Evolutionary conservation across 2,888 invertebrate genomes (phyloP), one percentile per base, ranked within the genome.

Genomic region (Drosophila borealis): DNA sequence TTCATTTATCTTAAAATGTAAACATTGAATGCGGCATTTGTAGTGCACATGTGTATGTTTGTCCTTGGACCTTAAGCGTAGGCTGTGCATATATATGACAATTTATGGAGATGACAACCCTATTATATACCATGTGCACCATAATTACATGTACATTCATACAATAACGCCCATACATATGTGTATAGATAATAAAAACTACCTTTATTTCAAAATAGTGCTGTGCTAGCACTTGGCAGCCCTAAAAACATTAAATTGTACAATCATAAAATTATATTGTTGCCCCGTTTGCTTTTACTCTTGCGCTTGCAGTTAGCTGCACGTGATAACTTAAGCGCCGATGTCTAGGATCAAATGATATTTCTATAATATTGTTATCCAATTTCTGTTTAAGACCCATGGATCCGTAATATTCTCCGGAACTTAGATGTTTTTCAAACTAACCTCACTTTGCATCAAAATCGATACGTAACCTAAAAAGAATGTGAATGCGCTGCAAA

Each of bases 391-490:
- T 10, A 3, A 44, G n/a, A 17, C 34, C n/a, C 13, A 60, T 19
- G 42, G 51, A 66, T 65, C 59, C 10, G 19, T 45, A 44, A 51
- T 51, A 63, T 50, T 49, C 37, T n/a, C 39, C 17, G 50, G 37
- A 50, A 21, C 48, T 37, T 42, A 33, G 46, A 72, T 72, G 49
- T 70, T 70, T 65, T 69, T 78, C 72, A 63, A 80, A 66, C 54
- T 86, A 86, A 86, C 85, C 85, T 76, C 59, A 84, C 81, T 72
- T 69, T 62, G 63, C 49, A 75, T 64, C 77, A 88, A 80, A 86
- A 86, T 86, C 85, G 85, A 86, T 86, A 86, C 80, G 89, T 86
- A 86, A 86, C 85, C 89, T 86, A 80, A 80, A 88, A 85, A 84
- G 78, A 89, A 89, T 78, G 77, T 84, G 72, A 84, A 65, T 70